phyloP scores from a whole-genome alignment of 1,140 invertebrate species.

The Eriocheir sinensis region DNA sequence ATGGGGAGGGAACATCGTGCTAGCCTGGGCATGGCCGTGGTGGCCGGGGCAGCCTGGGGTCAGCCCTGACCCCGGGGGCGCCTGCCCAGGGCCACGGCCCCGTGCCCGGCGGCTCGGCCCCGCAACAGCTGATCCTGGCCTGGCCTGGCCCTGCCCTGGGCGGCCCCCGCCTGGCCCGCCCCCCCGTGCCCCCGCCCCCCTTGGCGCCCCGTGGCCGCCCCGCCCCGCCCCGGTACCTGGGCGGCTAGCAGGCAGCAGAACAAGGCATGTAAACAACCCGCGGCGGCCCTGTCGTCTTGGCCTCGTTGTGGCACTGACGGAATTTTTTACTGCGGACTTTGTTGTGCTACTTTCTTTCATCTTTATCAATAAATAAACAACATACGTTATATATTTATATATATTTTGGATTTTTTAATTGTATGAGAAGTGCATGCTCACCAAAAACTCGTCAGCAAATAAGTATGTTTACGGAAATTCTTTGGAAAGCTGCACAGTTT shows the following conservation, averaged over 20 bases:
- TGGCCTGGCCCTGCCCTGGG: constrained; percentile 18
- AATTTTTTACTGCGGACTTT: constrained; percentile 29
- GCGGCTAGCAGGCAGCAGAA: constrained; percentile 48
- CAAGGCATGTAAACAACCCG: constrained; percentile 69
- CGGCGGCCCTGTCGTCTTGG: constrained; percentile 51
- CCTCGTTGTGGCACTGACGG: constrained; percentile 43
- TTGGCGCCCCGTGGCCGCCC: background rate
- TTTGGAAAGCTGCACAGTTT: background rate
- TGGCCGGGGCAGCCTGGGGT: background rate
- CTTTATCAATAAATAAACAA: background rate
- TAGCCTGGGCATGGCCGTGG: background rate
- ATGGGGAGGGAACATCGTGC: no score
- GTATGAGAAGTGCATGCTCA: background rate
- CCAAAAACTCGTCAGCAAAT: background rate
- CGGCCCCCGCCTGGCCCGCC: background rate
- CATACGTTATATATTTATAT: background rate
- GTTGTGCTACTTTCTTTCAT: background rate
- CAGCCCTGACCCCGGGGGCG: background rate
- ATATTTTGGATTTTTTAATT: background rate
- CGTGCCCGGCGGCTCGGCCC: background rate
- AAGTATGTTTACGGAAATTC: no score
- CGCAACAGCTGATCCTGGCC: constrained; percentile 49
- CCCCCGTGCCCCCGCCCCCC: background rate
- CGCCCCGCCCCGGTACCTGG: constrained; percentile 30
- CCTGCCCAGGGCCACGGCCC: background rate